These are phyloP conservation scores for Dynastes maya DNA, from an alignment of 2,888 invertebrate genomes.

Conservation along the genomic window DNA sequence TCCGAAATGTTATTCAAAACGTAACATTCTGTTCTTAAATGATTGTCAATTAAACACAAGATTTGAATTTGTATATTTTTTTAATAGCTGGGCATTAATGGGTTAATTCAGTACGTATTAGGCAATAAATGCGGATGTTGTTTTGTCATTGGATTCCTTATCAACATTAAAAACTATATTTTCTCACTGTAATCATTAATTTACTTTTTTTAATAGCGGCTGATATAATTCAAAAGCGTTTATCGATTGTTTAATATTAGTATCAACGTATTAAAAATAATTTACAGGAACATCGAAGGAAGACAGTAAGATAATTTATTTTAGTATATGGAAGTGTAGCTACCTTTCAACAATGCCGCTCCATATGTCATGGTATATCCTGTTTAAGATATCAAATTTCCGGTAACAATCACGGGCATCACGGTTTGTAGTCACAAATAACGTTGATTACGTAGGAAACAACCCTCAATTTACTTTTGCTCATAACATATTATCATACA, in stretches of 20 bases:
- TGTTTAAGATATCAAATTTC: conserved; percentile 55
- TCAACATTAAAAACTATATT: neutral
- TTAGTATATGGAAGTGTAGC: conserved; percentile 28
- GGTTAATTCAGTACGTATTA: no score
- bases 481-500: neutral
- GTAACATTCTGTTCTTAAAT: no score
- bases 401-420: conserved; percentile 52
- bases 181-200: no score
- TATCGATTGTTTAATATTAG: neutral
- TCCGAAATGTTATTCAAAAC: no score
- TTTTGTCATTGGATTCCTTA: neutral
- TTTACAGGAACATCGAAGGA: conserved; percentile 20
- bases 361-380: conserved; percentile 55
- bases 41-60: no score
- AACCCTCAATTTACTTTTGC: conserved; percentile 22
- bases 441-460: conserved; percentile 44
- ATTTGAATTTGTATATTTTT: no score
- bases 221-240: conserved; percentile 6
- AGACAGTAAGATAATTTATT: conserved; percentile 28
- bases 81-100: no score
- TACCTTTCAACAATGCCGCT: conserved; percentile 40
- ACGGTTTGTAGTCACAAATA: conserved; percentile 54
- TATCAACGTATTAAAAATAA: conserved; percentile 14
- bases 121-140: no score
- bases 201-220: neutral